These are phyloP conservation scores for Oscheius onirici DNA, from an alignment of 2,888 invertebrate genomes.

Conservation along the genomic window DNA sequence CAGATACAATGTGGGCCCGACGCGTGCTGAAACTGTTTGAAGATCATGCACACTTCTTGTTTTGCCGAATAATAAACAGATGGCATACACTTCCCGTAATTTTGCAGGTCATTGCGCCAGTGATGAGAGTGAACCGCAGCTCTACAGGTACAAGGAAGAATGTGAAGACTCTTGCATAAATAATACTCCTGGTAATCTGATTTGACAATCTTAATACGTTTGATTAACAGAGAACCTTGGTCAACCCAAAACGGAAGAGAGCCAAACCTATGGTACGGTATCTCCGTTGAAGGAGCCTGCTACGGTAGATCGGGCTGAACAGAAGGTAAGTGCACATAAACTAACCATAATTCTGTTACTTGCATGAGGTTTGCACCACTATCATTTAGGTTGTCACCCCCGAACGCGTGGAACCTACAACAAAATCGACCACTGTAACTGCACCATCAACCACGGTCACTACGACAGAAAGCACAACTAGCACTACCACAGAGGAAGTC, in stretches of 20 bases:
- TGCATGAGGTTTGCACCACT: constrained; percentile 4
- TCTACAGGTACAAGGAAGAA: constrained; percentile 72
- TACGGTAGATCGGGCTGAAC: not conserved
- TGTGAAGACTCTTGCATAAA: constrained; percentile 69
- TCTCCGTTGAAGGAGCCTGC: constrained; percentile 33
- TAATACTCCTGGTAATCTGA: constrained; percentile 23
- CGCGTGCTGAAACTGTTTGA: constrained; percentile 30
- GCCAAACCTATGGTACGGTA: constrained; percentile 45
- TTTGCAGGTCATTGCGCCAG: constrained; percentile 69
- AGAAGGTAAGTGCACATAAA: not conserved
- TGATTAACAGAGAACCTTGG: constrained; percentile 45
- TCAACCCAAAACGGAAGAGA: constrained; percentile 40
- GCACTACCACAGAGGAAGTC: constrained; percentile 15
- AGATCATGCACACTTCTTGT: constrained; percentile 20
- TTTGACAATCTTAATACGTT: not conserved
- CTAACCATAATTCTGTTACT: not conserved
- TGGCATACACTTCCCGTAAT: no score
- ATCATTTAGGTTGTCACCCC: not conserved
- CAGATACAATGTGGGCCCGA: constrained; percentile 7
- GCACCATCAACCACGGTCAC: constrained; percentile 21
- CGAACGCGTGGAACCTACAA: not conserved
- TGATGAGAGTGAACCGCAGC: constrained; percentile 66
- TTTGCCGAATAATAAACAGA: constrained; percentile 10
- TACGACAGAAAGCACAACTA: constrained; percentile 33
- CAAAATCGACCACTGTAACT: constrained; percentile 10